Evolutionary conservation across 1,140 invertebrate species (phyloP), one percentile per base, ranked within the genome.

Genomic region (Helicorthomorpha holstii): DNA sequence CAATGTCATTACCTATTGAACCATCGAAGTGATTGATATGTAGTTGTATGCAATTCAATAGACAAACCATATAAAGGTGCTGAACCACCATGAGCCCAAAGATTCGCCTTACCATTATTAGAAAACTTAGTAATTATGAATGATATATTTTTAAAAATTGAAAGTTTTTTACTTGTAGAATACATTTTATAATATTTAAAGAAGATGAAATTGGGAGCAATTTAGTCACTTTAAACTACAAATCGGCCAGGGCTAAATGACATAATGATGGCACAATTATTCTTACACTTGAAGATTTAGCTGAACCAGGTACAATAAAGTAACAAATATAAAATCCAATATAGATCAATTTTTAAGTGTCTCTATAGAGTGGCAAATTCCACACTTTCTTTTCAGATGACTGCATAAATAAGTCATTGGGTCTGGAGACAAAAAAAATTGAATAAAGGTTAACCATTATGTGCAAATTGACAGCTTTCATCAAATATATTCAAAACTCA

Each of bases 41-140:
- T 60, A 69, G 55, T 62, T 59, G 50, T 71, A 12, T 53, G 61
- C 10, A 56, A 60, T 19, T 54, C 70, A 14, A 53, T 67, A 21
- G 48, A 52, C 16, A 57, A 55, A 19, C 52, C 62, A 23, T 56
- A 63, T 44, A 53, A 52, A 48, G 45, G 52, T 1, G 54, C 58
- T 25, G 55, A 63, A 38, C 55, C 57, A 26, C 54, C 59, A 16
- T 44, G 53, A 50, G 51, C 60, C 2, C 48, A 59, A 22, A 55
- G 65, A 51, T 64, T 62, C 46, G 56, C 65, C 10, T 49, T 68
- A 21, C 66, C 66, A 16, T 46, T 46, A 25, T 4, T 4, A 7
- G 4, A 4, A 12, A 21, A 19, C 4, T 7, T 19, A 22, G 44
- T 46, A 46, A 46, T 4, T 46, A 10, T 7, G 19, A 7, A 7